phyloP scores from a whole-genome alignment of 2,113 vertebrate genomes.

The Callocephalon fimbriatum region DNA sequence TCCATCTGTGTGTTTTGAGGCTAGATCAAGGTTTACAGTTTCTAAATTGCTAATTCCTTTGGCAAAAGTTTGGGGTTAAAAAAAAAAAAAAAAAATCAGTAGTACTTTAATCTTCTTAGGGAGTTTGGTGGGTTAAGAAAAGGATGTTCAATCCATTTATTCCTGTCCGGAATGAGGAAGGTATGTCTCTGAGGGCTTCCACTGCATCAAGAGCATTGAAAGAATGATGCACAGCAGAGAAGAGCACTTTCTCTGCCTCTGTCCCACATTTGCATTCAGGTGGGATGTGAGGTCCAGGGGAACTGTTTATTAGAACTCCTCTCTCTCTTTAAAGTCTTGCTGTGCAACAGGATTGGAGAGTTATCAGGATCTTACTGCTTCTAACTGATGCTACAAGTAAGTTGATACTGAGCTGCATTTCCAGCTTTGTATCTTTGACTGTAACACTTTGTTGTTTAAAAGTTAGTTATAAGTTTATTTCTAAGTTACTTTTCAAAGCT shows the following conservation, averaged over 20 bases:
- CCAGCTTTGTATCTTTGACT: background rate
- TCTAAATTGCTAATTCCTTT: slow-evolving; percentile 21
- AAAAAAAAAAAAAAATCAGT: background rate
- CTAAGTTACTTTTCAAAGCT: background rate
- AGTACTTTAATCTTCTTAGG: background rate
- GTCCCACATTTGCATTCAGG: background rate
- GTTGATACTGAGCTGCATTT: background rate
- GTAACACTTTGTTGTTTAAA: background rate
- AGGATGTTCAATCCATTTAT: background rate
- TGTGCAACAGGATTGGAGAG: background rate
- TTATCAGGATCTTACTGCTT: background rate
- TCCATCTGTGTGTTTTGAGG: background rate
- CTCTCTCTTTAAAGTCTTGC: background rate
- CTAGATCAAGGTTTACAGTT: slow-evolving; percentile 12
- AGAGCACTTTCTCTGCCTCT: background rate
- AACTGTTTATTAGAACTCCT: background rate
- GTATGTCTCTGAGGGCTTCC: background rate
- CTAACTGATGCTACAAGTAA: background rate
- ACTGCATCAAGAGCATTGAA: background rate
- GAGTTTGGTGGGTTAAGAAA: background rate
- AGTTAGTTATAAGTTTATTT: background rate
- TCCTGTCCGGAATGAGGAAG: background rate
- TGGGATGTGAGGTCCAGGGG: background rate
- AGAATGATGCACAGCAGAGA: background rate
- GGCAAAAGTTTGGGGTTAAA: background rate